Evolutionary conservation across 2,888 invertebrate genomes (phyloP), one percentile per base, ranked within the genome.

Genomic region (Cephus sareptanus): DNA sequence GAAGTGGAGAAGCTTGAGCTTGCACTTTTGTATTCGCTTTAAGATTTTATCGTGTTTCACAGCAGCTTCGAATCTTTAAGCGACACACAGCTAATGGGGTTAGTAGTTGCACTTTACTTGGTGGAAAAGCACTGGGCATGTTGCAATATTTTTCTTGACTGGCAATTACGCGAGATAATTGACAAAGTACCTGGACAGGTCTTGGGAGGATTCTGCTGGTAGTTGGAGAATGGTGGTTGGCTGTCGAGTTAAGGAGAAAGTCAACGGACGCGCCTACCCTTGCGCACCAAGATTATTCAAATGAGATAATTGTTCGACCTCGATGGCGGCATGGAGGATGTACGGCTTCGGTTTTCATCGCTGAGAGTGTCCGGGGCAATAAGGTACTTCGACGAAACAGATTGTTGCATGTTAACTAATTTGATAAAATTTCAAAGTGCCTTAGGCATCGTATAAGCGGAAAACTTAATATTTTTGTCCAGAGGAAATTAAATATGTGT

Each of bases 271-370:
- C 34, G 77, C 33, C 73, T 76, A 71, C 74, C 56, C 4, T 23
- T 56, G 56, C 23, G 56, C 56, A 9, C 23, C 23, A 15, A 75
- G 73, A 75, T 80, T 83, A 78, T 81, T 77, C 75, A 80, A 79
- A 78, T 40, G 78, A 80, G 82, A 82, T 70, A 80, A 76, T 37
- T 37, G 15, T 37, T 37, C 37, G 37, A 15, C 37, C 4, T 37
- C 4, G 13, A 1, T 37, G 15, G 37, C 13, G 37, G 13, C 37
- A 13, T 37, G 37, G 1, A 37, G 4, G 15, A 15, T 15, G 13
- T 4, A 37, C 37, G 13, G 37, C 37, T 37, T 37, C 13, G 15
- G 13, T 13, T 37, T 37, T 37, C 37, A 37, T 37, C 37, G 37
- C 0, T 15, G 15, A 15, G 37, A 15, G 13, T 37, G 13, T 37